Base-by-base conservation (phyloP, 2,888 invertebrate species). In the Periphyllus acericola region DNA sequence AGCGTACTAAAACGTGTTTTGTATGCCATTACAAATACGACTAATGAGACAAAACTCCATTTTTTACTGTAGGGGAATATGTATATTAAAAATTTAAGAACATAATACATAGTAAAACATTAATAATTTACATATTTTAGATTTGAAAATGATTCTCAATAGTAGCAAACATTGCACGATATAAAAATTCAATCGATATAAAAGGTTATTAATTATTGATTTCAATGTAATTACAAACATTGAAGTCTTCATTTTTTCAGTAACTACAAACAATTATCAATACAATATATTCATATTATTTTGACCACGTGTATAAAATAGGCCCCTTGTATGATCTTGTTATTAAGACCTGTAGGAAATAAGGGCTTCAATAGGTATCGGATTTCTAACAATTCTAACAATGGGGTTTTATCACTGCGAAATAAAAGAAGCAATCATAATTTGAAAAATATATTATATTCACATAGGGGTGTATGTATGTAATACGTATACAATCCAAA, bases 1-100 rank as follows among this genome's bases (percentile, higher is more conserved):
- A 79, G 36, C n/a, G 52, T 14, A 68, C 78, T 52, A 78, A 85
- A 85, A 85, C 85, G 34, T 85, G 85, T 85, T 85, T 85, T 71
- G 85, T 78, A 85, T n/a, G n/a, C 68, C 32, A 78, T 34, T 71
- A 52, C 32, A 68, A 52, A 78, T 68, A 66, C 19, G 52, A 71
- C 68, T 85, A 85, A 85, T 79, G 78, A 85, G 78, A 78, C 68
- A 52, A 85, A 85, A 76, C 21, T 55, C 2, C 72, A 36, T 83
- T 83, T 55, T 52, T 83, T 34, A 46, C 46, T 3, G 25, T 19
- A 19, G 72, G 17, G 17, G 25, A 52, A 29, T 40, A 80, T 25
- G 25, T 46, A 14, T 25, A 46, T 34, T 32, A 71, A 29, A 55
- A 6, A 11, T 46, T 46, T 46, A 46, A 60, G 60, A 21, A 5